Percentiles rank a stretch among this genome's conserved stretches.
phyloP scores from a whole-genome alignment of 1,140 invertebrate species.

The Formica exsecta region DNA sequence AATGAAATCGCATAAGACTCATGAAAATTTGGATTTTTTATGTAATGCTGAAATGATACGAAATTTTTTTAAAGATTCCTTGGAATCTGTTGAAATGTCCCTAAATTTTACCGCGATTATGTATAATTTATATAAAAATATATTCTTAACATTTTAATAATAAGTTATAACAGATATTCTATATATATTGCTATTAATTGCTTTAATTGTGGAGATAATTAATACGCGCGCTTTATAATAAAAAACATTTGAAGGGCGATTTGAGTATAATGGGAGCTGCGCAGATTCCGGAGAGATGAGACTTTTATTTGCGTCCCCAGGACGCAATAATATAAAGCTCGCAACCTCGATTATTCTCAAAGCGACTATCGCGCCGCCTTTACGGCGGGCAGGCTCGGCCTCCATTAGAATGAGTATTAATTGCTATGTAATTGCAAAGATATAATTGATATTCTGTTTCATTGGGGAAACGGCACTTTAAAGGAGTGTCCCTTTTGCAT shows the following conservation, averaged over 20 bases:
- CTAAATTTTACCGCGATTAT: no score
- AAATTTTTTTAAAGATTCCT: no score
- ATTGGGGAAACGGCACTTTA: constrained; percentile 30
- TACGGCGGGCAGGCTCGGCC: constrained; percentile 42
- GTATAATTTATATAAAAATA: no score
- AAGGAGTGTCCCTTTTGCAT: constrained; percentile 39
- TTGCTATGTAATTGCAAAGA: constrained; percentile 59
- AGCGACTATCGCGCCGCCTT: constrained; percentile 36
- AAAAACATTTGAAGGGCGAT: constrained; percentile 46
- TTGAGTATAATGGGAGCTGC: constrained; percentile 42
- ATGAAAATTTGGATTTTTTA: no score
- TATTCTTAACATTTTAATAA: background rate
- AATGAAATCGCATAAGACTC: no score
- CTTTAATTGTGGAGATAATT: constrained; percentile 62
- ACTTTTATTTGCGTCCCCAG: constrained; percentile 48
- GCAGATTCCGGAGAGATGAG: constrained; percentile 27
- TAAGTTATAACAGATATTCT: background rate
- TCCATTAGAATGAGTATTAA: constrained; percentile 54
- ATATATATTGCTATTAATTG: constrained; percentile 42
- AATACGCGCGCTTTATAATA: constrained; percentile 52
- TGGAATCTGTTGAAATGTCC: no score
- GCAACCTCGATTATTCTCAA: constrained; percentile 35
- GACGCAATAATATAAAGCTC: constrained; percentile 29
- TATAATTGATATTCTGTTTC: constrained; percentile 60
- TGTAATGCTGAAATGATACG: no score